These are phyloP conservation scores for Cryptotermes secundus DNA, from an alignment of 1,140 invertebrate species.

Conservation along the genomic window DNA sequence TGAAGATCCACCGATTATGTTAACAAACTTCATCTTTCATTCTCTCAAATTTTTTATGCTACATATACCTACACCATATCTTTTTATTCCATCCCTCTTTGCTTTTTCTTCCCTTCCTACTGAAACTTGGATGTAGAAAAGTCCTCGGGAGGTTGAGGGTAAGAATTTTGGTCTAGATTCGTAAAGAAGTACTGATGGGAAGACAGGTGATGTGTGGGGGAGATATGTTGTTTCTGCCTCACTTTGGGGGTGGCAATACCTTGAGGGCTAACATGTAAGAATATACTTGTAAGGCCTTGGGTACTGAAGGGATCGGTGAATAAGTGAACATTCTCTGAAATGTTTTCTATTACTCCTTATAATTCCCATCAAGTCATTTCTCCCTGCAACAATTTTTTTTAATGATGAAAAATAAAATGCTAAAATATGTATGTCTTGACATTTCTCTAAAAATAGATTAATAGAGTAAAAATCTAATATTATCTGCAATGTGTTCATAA, in stretches of 20 bases:
- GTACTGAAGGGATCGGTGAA: not conserved
- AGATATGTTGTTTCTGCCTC: not conserved
- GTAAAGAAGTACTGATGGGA: not conserved
- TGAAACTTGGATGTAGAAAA: slow-evolving; percentile 9
- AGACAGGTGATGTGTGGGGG: slow-evolving; percentile 13
- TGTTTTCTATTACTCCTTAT: not conserved
- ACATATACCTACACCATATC: not conserved
- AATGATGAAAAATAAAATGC: not conserved
- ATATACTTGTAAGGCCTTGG: not conserved
- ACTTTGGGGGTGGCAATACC: not conserved
- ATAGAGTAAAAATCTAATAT: too few relatives aligned
- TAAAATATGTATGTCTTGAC: not conserved
- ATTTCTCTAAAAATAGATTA: too few relatives aligned
- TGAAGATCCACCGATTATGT: slow-evolving; percentile 26
- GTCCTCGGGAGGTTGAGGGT: not conserved
- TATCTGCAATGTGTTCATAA: too few relatives aligned
- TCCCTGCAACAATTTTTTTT: not conserved
- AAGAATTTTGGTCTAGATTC: not conserved
- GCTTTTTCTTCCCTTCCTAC: not conserved
- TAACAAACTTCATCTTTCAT: slow-evolving; percentile 29
- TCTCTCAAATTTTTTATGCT: not conserved
- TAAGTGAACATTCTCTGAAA: not conserved
- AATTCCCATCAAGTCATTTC: not conserved
- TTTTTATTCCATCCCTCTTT: not conserved
- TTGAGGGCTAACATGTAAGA: not conserved